Evolutionary conservation across 2,797 vertebrate genomes (phyloP), one percentile per base, ranked within the genome.

Genomic region (Microhierax caerulescens): DNA sequence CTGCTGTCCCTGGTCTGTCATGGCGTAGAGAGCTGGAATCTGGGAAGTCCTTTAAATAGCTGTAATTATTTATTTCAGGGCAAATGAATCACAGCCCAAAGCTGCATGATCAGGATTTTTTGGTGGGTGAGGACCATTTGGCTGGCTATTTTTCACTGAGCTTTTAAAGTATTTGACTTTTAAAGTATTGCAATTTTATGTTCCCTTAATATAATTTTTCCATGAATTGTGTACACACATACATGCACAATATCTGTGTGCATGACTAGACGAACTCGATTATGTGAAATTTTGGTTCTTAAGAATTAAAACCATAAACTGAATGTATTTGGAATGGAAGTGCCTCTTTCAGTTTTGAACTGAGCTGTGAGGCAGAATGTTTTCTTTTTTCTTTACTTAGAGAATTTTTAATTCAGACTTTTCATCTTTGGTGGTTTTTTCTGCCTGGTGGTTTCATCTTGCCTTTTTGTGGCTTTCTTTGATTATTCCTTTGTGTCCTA

Each of bases 41-140:
- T n/a, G 57, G 36, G 59, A 64, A 73, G 32, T 39, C 54, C 88
- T 92, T 93, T 94, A 96, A 96, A 95, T 96, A 96, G 90, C 77
- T 74, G 69, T 87, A 90, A 89, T 96, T 96, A 85, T 93, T 96
- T 97, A 93, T 94, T 96, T 95, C 90, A 65, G 30, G 84, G 80
- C 60, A 86, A 94, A 75, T 92, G 93, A 96, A 93, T 97, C 93
- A 88, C 70, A 92, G 54, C 77, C 61, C 7, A 3, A 84, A 93
- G 70, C 59, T 88, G 78, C 81, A 60, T 5, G 65, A 85, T 90
- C 65, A 76, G 89, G 92, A 41, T 65, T 88, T 88, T 84, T 78
- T 84, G 77, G 92, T 90, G 80, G 47, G 79, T 82, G 65, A 92
- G 85, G 39, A 86, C 54, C 63, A 51, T 59, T 95, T 92, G 10